Evolutionary conservation across 2,113 vertebrate genomes (phyloP).

Genomic region (Thinocorus orbignyianus): DNA sequence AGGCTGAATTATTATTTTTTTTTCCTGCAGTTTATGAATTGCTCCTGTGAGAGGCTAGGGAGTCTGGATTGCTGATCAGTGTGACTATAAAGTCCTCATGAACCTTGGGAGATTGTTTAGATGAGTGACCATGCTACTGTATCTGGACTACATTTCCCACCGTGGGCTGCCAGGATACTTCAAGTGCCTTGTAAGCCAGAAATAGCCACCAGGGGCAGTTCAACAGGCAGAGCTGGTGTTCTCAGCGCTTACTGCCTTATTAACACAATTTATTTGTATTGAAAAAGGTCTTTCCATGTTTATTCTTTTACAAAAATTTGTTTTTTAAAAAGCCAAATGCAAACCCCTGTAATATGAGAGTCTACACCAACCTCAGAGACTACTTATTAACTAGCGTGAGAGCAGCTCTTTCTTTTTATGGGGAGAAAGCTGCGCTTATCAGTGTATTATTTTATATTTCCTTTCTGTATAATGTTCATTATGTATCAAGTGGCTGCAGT

Average conservation of each 20-base stretch:
- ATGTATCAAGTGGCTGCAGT: not conserved
- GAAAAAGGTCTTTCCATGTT: not conserved
- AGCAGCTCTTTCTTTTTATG: not conserved
- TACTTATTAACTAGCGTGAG: not conserved
- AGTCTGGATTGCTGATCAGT: not conserved
- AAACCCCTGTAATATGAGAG: not conserved
- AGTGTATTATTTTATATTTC: not conserved
- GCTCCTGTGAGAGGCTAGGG: not conserved
- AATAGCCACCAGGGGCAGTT: constrained; percentile 25
- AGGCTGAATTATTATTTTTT: not conserved
- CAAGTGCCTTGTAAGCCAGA: not conserved
- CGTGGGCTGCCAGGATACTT: not conserved
- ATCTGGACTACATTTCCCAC: not conserved
- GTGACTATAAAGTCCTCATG: not conserved
- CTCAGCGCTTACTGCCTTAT: constrained; percentile 4
- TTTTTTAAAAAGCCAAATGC: not conserved
- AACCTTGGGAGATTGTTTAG: not conserved
- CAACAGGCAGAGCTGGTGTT: not conserved
- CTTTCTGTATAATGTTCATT: not conserved
- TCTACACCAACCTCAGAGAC: not conserved
- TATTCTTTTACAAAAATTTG: not conserved
- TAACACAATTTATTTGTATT: not conserved
- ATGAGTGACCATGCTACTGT: not conserved
- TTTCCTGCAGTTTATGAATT: not conserved
- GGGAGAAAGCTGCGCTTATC: not conserved